Evolutionary conservation across 2,797 vertebrate genomes (phyloP).

Genomic region (Notolepis coatsorum): DNA sequence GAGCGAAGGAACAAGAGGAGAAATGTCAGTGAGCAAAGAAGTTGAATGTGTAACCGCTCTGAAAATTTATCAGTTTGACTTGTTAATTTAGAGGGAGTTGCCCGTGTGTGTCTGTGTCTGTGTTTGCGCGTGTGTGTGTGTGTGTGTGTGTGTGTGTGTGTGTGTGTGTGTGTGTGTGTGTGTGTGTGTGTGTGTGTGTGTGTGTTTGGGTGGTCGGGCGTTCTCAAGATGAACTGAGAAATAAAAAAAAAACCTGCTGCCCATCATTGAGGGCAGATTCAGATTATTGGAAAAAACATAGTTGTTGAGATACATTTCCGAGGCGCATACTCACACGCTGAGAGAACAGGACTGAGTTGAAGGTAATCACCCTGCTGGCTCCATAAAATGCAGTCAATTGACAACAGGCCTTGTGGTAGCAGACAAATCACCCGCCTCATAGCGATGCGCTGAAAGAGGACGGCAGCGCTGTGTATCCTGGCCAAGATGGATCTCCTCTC

Average conservation of each 20-base stretch:
- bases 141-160: constrained; percentile 15
- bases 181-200: not conserved
- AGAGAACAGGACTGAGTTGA: constrained; percentile 59
- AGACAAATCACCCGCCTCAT: constrained; percentile 79
- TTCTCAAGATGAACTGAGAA: constrained; percentile 64
- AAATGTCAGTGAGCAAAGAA: constrained; percentile 69
- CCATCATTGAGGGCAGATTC: constrained; percentile 72
- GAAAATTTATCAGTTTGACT: constrained; percentile 69
- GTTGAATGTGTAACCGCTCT: constrained; percentile 49
- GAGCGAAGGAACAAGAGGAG: constrained; percentile 49
- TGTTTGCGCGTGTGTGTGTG: constrained; percentile 16
- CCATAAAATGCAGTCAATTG: constrained; percentile 72
- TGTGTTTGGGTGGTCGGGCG: constrained; percentile 6
- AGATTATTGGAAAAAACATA: constrained; percentile 66
- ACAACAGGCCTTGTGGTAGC: constrained; percentile 80
- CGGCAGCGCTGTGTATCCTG: constrained; percentile 68
- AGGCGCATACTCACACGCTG: constrained; percentile 47
- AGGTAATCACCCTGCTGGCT: constrained; percentile 78
- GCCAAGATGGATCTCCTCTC: constrained; percentile 75
- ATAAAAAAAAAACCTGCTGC: constrained; percentile 43
- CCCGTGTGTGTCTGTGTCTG: constrained; percentile 4
- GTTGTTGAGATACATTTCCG: constrained; percentile 72
- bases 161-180: not conserved
- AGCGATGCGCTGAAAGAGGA: constrained; percentile 73
- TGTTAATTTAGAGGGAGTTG: constrained; percentile 49